phyloP scores from a whole-genome alignment of 2,113 vertebrate genomes.

The Gila orcuttii region DNA sequence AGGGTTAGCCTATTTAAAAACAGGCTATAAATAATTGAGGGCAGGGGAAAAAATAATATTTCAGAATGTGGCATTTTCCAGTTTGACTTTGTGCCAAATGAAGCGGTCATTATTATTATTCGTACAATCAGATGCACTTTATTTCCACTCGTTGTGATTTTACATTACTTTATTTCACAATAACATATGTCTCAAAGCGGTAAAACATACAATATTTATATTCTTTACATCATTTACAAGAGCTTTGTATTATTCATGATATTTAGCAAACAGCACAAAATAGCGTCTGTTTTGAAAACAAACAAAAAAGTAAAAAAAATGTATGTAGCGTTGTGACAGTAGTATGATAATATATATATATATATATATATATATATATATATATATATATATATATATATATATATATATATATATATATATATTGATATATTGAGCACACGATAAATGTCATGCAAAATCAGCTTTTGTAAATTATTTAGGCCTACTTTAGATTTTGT shows the following conservation, averaged over 20 bases:
- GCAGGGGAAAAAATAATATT: not conserved
- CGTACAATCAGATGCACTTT: not conserved
- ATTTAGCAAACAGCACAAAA: not conserved
- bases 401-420: too few relatives aligned
- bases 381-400: too few relatives aligned
- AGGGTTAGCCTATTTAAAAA: not conserved
- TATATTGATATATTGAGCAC: not conserved
- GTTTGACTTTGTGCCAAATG: not conserved
- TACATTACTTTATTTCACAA: not conserved
- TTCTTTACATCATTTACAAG: not conserved
- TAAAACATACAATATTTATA: not conserved
- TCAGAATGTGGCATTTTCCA: not conserved
- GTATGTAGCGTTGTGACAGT: not conserved
- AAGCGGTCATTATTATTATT: not conserved
- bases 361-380: too few relatives aligned
- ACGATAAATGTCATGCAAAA: not conserved
- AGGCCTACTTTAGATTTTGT: not conserved
- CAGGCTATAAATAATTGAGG: not conserved
- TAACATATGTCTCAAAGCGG: not conserved
- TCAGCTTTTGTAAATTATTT: not conserved
- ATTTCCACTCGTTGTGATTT: not conserved
- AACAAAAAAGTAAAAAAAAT: not conserved
- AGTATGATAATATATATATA: not conserved
- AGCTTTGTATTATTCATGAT: not conserved
- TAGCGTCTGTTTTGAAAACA: not conserved